phyloP scores from a whole-genome alignment of 2,113 vertebrate species.

The Drymodes brunneopygia region DNA sequence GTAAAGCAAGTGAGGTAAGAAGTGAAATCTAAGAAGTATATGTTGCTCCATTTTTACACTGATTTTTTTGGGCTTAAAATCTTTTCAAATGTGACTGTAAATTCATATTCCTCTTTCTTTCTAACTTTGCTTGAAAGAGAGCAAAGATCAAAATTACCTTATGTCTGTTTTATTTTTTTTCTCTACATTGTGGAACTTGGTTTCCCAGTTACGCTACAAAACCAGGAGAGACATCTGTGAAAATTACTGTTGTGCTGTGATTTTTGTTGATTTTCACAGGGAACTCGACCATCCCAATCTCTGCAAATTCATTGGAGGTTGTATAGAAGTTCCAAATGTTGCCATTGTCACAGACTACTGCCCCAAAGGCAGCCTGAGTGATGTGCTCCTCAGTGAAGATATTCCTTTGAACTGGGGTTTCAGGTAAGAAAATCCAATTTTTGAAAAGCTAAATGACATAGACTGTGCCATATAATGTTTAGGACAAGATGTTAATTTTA shows the following conservation, averaged over 20 bases:
- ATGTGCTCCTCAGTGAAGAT: slow-evolving; percentile 81
- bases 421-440: slow-evolving; percentile 62
- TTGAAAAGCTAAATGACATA: not conserved
- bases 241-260: not conserved
- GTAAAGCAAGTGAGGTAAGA: slow-evolving; percentile 84
- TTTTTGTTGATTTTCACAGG: slow-evolving; percentile 68
- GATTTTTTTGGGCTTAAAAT: not conserved
- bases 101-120: not conserved
- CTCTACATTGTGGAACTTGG: not conserved
- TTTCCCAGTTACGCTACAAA: not conserved
- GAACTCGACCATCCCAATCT: slow-evolving; percentile 87
- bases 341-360: slow-evolving; percentile 86
- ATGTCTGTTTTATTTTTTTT: not conserved
- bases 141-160: not conserved
- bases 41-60: not conserved
- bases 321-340: slow-evolving; percentile 78
- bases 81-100: not conserved
- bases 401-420: slow-evolving; percentile 86
- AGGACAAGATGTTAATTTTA: not conserved
- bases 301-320: slow-evolving; percentile 85
- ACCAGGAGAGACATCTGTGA: not conserved
- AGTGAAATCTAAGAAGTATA: not conserved
- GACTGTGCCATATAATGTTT: not conserved
- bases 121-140: not conserved
- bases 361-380: slow-evolving; percentile 82